These are phyloP conservation scores for Phortica variegata DNA, from an alignment of 1,140 invertebrate genomes.

Conservation along the genomic window DNA sequence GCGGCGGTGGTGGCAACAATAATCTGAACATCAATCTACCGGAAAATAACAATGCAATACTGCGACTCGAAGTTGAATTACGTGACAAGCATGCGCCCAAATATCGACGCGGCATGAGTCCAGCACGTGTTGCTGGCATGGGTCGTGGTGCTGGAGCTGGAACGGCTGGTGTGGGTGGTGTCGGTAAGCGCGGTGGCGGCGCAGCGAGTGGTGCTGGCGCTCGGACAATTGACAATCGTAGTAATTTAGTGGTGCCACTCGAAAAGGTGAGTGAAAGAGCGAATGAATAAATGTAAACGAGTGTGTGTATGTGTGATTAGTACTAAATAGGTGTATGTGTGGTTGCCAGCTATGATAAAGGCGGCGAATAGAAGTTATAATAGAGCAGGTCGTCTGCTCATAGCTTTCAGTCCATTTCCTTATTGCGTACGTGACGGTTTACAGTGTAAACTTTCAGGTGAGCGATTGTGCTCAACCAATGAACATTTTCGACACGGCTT, in stretches of 20 bases:
- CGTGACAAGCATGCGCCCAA: slow-evolving; percentile 58
- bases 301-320: too few relatives aligned
- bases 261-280: slow-evolving; percentile 59
- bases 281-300: too few relatives aligned
- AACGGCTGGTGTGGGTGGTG: slow-evolving; percentile 14
- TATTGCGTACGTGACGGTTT: too few relatives aligned
- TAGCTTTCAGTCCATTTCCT: too few relatives aligned
- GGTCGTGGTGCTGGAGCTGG: slow-evolving; percentile 19
- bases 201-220: not conserved
- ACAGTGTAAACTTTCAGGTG: too few relatives aligned
- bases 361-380: too few relatives aligned
- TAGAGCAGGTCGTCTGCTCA: too few relatives aligned
- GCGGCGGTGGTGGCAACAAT: slow-evolving; percentile 42
- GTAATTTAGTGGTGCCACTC: slow-evolving; percentile 50
- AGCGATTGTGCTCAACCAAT: too few relatives aligned
- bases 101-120: slow-evolving; percentile 33
- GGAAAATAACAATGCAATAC: slow-evolving; percentile 53
- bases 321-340: too few relatives aligned
- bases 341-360: too few relatives aligned
- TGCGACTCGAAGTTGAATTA: slow-evolving; percentile 58
- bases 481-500: too few relatives aligned
- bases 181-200: slow-evolving; percentile 5
- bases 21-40: slow-evolving; percentile 57
- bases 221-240: slow-evolving; percentile 34
- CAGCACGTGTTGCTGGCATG: slow-evolving; percentile 18